A percentile compares a stretch with the other conserved stretches of the same genome.
Conservation (phyloP, 2,113 vertebrate genomes). For the Hucho hucho region DNA sequence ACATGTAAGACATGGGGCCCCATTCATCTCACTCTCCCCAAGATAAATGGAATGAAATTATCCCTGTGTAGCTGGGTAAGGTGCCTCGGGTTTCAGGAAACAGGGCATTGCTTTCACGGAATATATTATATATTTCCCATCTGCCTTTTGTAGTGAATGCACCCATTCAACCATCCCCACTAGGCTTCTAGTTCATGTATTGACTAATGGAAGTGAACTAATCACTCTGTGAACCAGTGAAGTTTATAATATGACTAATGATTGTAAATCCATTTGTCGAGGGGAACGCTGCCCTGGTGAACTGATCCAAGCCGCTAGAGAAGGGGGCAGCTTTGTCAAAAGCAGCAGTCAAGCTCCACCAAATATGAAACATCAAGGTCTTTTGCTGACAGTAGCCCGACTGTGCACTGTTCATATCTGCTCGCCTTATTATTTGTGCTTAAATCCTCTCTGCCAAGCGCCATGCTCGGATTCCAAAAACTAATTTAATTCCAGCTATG, state of each 20-base stretch:
- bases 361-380: conserved; percentile 62
- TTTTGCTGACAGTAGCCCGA: conserved; percentile 56
- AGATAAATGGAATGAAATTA: conserved; percentile 37
- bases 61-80: conserved; percentile 1
- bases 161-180: conserved; percentile 4
- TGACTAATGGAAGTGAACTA: conserved; percentile 51
- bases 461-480: conserved; percentile 64
- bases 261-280: conserved; percentile 55
- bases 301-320: conserved; percentile 39
- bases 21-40: conserved; percentile 26
- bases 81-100: conserved; percentile 5
- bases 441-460: conserved; percentile 58
- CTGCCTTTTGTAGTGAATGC: conserved; percentile 18
- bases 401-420: conserved; percentile 52
- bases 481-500: conserved; percentile 62
- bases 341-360: conserved; percentile 38
- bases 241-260: conserved; percentile 64
- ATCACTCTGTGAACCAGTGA: conserved; percentile 46
- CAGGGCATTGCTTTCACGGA: background rate
- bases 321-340: conserved; percentile 62
- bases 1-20: conserved; percentile 2
- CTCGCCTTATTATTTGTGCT: conserved; percentile 56
- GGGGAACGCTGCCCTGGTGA: conserved; percentile 31
- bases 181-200: conserved; percentile 45
- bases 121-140: background rate